Percentiles rank a stretch among this genome's conserved stretches.
phyloP scores from a whole-genome alignment of 2,797 vertebrate species.

The Karalla daura region DNA sequence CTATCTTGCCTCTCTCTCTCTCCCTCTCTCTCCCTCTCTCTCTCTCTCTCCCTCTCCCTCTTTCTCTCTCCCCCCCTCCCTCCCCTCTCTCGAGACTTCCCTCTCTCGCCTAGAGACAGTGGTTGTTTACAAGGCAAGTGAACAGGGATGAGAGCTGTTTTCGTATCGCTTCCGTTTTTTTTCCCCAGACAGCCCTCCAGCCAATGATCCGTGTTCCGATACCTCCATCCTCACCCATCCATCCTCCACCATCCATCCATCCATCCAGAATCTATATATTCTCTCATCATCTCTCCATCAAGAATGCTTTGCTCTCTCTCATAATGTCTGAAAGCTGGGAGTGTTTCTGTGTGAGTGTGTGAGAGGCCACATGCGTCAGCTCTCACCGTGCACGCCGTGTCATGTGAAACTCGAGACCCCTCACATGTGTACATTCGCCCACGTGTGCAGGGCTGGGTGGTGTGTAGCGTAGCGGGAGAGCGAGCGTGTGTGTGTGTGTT shows the following conservation, averaged over 20 bases:
- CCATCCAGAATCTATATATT: background rate
- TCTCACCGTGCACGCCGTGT: background rate
- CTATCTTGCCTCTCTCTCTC: constrained; percentile 28
- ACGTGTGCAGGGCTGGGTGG: constrained; percentile 36
- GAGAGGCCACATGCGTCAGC: background rate
- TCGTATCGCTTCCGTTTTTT: constrained; percentile 31
- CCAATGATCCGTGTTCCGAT: constrained; percentile 14
- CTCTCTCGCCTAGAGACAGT: constrained; percentile 56
- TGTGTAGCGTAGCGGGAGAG: constrained; percentile 24
- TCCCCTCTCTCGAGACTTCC: constrained; percentile 20
- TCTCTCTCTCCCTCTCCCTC: background rate
- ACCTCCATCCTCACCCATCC: constrained; percentile 5
- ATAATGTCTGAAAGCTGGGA: background rate
- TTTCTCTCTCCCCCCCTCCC: background rate
- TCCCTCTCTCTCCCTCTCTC: background rate
- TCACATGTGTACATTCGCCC: constrained; percentile 46
- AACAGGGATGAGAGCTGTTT: constrained; percentile 47
- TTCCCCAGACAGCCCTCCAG: constrained; percentile 15
- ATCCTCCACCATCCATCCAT: background rate
- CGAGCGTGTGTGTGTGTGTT: constrained; percentile 26
- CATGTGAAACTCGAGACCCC: constrained; percentile 43
- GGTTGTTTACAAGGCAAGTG: constrained; percentile 65
- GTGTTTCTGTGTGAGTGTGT: background rate
- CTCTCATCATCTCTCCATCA: constrained; percentile 14
- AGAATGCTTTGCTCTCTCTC: background rate